These are phyloP conservation scores for Drosophila meridionalis DNA, from an alignment of 2,888 invertebrate genomes.

Conservation along the genomic window DNA sequence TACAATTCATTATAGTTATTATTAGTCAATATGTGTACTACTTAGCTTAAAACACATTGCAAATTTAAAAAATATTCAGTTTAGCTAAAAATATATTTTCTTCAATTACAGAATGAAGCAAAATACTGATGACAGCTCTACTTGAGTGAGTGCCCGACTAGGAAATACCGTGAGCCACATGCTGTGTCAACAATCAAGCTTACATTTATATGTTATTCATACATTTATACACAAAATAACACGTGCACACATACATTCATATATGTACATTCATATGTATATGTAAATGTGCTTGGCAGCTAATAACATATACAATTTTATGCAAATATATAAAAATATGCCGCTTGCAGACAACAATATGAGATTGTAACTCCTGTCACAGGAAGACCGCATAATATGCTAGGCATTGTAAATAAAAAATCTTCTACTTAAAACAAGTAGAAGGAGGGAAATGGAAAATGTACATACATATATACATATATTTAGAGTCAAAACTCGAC, in stretches of 20 bases:
- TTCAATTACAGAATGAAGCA: not conserved
- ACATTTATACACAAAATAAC: not conserved
- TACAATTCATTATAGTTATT: no score
- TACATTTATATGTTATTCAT: not conserved
- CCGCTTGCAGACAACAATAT: not conserved
- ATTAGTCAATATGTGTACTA: no score
- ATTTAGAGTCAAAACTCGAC: no score
- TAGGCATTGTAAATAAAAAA: not conserved
- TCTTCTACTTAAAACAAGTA: not conserved
- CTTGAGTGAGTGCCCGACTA: not conserved
- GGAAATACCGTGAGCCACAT: not conserved
- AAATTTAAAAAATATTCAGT: no score
- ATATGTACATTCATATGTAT: not conserved
- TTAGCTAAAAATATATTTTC: not conserved
- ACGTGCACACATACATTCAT: not conserved
- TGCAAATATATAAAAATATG: not conserved
- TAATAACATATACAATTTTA: constrained; percentile 6
- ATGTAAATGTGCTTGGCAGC: not conserved
- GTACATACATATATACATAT: no score
- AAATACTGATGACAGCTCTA: not conserved
- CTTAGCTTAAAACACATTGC: no score
- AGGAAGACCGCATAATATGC: not conserved
- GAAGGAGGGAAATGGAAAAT: no score
- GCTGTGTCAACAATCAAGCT: not conserved
- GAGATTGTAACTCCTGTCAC: not conserved